phyloP scores from a whole-genome alignment of 2,888 invertebrate genomes.

The Cancer borealis region DNA sequence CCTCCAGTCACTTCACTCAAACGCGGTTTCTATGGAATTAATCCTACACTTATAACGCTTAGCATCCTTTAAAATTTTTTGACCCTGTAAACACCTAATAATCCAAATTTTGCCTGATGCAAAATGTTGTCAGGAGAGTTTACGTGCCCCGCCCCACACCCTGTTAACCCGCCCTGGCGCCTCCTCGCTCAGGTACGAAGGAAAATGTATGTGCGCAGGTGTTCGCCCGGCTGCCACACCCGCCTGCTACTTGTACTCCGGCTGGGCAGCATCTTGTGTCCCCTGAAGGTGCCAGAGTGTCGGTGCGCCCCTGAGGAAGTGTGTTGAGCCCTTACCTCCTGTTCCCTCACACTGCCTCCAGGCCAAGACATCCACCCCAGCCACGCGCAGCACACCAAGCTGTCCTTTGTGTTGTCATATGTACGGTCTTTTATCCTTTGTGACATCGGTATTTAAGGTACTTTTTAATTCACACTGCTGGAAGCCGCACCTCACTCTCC shows the following conservation, averaged over 20 bases:
- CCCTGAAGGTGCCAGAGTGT: not conserved
- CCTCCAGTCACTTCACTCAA: slow-evolving; percentile 26
- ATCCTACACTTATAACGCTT: slow-evolving; percentile 7
- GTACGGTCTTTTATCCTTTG: not conserved
- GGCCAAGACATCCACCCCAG: not conserved
- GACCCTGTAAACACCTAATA: slow-evolving; percentile 53
- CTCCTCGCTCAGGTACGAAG: slow-evolving; percentile 33
- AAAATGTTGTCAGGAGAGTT: slow-evolving; percentile 14
- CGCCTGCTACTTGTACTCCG: not conserved
- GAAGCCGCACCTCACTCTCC: not conserved
- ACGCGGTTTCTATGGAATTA: slow-evolving; percentile 20
- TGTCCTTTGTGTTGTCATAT: not conserved
- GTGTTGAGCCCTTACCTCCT: not conserved
- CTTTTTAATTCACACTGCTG: not conserved
- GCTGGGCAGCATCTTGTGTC: not conserved
- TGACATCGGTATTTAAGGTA: not conserved
- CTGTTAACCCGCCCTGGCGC: not conserved
- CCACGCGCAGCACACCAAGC: not conserved
- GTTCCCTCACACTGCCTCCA: not conserved
- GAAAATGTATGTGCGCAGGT: not conserved
- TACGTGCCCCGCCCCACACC: not conserved
- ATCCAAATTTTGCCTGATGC: not conserved
- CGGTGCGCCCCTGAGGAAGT: not conserved
- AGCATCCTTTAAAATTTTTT: slow-evolving; percentile 38
- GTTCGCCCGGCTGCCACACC: not conserved